Conservation (phyloP, 2,113 vertebrate genomes). For the Acinonyx jubatus region DNA sequence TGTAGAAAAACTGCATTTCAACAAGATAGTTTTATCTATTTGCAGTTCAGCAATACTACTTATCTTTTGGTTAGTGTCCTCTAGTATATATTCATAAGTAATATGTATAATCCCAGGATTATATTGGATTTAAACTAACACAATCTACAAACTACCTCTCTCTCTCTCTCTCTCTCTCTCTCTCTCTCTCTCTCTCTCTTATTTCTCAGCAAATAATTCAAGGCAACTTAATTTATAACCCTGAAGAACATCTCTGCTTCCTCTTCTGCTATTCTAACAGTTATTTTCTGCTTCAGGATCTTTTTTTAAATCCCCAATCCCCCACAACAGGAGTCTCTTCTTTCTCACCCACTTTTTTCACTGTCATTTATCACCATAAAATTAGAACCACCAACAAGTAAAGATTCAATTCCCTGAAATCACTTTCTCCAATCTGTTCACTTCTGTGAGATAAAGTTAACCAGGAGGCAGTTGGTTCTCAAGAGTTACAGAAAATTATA, state of each 20-base stretch:
- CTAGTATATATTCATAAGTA: background rate
- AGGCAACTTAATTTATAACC: background rate
- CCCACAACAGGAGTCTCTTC: background rate
- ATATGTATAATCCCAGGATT: background rate
- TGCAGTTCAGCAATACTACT: background rate
- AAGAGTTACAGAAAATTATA: background rate
- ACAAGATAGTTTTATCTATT: background rate
- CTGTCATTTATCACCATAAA: background rate
- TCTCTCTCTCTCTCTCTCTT: too few species aligned
- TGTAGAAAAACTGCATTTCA: background rate
- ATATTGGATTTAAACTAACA: background rate
- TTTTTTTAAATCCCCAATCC: background rate
- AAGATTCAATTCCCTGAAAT: background rate
- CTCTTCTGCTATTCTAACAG: background rate
- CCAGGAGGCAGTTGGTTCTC: background rate
- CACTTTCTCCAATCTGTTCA: background rate
- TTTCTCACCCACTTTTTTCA: background rate
- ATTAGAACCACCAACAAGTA: background rate
- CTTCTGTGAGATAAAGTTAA: background rate
- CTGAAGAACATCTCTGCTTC: background rate
- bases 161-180: too few species aligned
- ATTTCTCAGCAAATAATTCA: background rate
- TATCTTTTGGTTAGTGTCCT: background rate
- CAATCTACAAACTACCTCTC: background rate
- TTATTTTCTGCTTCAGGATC: background rate